These are phyloP conservation scores for Bos taurus DNA, from an alignment of 2,113 vertebrate species.

Conservation along the genomic window ARS-UCD2.0 NC_037344.1:4671501-4672000, in stretches of 20 bases:
- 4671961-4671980: no score
- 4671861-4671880: not conserved
- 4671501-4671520: not conserved
- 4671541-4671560: not conserved
- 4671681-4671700: not conserved
- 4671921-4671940: constrained; percentile 41
- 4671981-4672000: constrained; percentile 57
- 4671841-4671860: not conserved
- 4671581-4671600: not conserved
- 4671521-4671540: not conserved
- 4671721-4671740: not conserved
- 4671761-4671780: constrained; percentile 6
- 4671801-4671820: not conserved
- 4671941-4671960: constrained; percentile 38
- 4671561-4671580: not conserved
- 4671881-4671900: not conserved
- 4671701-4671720: not conserved
- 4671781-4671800: not conserved
- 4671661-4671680: not conserved
- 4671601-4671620: not conserved
- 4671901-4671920: not conserved
- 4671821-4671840: not conserved
- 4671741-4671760: constrained; percentile 44
- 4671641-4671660: not conserved
- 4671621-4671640: not conserved